Conservation (phyloP, 2,797 vertebrate genomes). For the Macroramphosus scolopax region DNA sequence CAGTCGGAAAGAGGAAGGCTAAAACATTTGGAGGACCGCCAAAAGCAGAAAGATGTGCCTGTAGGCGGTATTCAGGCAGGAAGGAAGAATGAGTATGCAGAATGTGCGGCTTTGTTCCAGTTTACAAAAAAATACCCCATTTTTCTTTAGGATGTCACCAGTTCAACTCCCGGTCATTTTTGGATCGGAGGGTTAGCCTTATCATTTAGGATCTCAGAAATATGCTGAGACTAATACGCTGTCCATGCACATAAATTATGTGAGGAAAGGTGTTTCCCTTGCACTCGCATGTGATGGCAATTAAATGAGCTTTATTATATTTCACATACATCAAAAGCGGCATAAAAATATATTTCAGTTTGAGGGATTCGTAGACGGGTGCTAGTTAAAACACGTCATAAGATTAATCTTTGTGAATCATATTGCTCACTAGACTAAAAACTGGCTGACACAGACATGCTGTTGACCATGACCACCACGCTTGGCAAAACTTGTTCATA, state of each 20-base stretch:
- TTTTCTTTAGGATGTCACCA: constrained; percentile 8
- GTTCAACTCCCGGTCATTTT: constrained; percentile 12
- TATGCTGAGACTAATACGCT: background rate
- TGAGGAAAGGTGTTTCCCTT: too few relatives aligned
- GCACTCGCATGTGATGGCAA: too few relatives aligned
- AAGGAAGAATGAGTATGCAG: constrained; percentile 62
- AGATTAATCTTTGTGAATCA: too few relatives aligned
- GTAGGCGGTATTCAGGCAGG: constrained; percentile 43
- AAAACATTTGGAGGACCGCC: constrained; percentile 7
- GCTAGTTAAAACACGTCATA: too few relatives aligned
- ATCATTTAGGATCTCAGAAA: background rate
- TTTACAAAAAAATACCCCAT: constrained; percentile 3
- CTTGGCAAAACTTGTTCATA: constrained; percentile 9
- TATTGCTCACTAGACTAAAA: too few relatives aligned
- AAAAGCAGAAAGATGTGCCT: constrained; percentile 29
- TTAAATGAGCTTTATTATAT: too few relatives aligned
- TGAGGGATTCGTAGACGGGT: too few relatives aligned
- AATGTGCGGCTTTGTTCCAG: constrained; percentile 27
- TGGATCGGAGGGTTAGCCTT: background rate
- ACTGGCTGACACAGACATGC: background rate
- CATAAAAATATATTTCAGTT: too few relatives aligned
- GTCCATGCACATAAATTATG: background rate
- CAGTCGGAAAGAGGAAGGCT: background rate
- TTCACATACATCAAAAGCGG: too few relatives aligned
- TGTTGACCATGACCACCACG: too few relatives aligned